Percentiles rank a stretch among this genome's conserved stretches.
phyloP scores from a whole-genome alignment of 2,797 vertebrate genomes.

The Sphenodon punctatus region DNA sequence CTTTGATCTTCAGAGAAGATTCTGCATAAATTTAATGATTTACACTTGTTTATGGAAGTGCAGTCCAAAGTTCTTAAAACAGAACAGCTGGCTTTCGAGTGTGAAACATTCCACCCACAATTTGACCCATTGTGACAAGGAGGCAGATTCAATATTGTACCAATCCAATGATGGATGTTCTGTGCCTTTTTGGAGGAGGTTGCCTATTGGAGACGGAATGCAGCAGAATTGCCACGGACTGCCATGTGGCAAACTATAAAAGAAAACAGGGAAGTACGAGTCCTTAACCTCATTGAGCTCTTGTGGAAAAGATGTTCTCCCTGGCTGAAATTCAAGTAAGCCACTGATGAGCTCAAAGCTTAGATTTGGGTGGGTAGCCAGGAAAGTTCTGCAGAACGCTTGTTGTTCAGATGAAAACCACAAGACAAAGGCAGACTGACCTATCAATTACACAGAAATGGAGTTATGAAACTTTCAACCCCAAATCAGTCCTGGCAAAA shows the following conservation, averaged over 20 bases:
- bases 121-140: background rate
- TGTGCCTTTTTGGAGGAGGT: conserved; percentile 39
- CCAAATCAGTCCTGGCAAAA: conserved; percentile 59
- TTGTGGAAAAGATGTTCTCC: conserved; percentile 64
- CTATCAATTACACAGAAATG: background rate
- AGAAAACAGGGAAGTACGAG: conserved; percentile 48
- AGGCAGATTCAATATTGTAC: too few relatives aligned
- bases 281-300: conserved; percentile 57
- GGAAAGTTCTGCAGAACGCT: background rate
- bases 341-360: conserved; percentile 17
- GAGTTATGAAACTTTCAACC: conserved; percentile 8
- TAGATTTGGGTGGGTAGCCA: background rate
- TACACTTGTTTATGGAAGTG: background rate
- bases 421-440: background rate
- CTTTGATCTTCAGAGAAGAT: background rate
- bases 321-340: conserved; percentile 54
- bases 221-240: conserved; percentile 35
- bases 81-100: background rate
- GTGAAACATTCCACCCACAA: too few relatives aligned
- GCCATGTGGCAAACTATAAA: conserved; percentile 44
- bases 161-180: conserved; percentile 31
- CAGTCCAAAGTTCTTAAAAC: background rate
- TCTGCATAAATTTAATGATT: background rate
- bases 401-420: background rate
- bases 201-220: background rate